Conservation (phyloP, 2,113 vertebrate genomes). For the Mus spicilegus region DNA sequence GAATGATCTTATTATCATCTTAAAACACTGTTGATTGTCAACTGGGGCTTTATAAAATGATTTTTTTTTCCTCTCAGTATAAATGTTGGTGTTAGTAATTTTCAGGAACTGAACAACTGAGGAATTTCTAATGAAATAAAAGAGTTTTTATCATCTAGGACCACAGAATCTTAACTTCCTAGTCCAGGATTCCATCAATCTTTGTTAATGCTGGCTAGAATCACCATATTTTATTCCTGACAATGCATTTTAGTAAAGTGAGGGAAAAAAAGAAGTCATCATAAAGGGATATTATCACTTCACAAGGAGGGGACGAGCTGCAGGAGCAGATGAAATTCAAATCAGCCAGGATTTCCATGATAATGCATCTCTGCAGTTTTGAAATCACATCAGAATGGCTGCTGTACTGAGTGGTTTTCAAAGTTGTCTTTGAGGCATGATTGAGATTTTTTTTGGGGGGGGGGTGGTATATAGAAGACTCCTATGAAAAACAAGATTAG, state of each 20-base stretch:
- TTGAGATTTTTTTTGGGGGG: constrained; percentile 8
- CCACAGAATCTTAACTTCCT: constrained; percentile 13
- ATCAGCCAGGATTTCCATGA: constrained; percentile 69
- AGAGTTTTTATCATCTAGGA: neutral
- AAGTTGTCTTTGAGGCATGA: constrained; percentile 62
- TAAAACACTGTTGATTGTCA: neutral
- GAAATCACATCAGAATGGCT: constrained; percentile 61
- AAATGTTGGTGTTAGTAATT: neutral
- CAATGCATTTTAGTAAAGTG: constrained; percentile 60
- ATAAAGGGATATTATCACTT: constrained; percentile 70
- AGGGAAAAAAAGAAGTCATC: constrained; percentile 36
- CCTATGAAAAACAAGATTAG: neutral
- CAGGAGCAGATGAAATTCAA: constrained; percentile 75
- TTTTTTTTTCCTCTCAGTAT: neutral
- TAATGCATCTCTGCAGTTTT: constrained; percentile 70
- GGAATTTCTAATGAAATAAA: constrained; percentile 4
- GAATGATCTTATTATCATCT: neutral
- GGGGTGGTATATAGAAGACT: neutral
- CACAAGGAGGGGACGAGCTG: constrained; percentile 50
- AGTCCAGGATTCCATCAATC: constrained; percentile 18
- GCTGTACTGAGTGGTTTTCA: constrained; percentile 62
- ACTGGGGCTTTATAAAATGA: neutral
- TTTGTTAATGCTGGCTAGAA: constrained; percentile 24
- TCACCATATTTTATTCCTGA: constrained; percentile 64
- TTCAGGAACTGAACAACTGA: neutral